Conservation (phyloP, 2,797 vertebrate species). For the Hoplostethus mediterraneus region DNA sequence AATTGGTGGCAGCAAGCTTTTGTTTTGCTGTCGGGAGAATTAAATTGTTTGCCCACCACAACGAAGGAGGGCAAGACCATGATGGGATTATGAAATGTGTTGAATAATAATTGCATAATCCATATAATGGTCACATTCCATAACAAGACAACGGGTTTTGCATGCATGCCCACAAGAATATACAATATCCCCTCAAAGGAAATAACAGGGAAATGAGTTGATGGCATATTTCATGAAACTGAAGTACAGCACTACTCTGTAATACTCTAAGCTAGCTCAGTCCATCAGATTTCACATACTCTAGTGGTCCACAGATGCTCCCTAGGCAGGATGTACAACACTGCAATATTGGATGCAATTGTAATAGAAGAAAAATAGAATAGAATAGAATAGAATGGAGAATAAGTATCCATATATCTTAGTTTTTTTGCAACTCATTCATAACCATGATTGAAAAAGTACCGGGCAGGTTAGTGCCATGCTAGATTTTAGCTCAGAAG, state of each 20-base stretch:
- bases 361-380: conserved; percentile 20
- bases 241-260: conserved; percentile 32
- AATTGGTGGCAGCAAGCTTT: conserved; percentile 67
- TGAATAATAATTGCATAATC: conserved; percentile 71
- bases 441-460: conserved; percentile 31
- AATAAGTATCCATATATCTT: no score
- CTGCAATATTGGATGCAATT: conserved; percentile 10
- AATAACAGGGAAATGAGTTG: conserved; percentile 47
- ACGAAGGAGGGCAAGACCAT: conserved; percentile 49
- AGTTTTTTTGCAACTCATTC: conserved; percentile 40
- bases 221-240: conserved; percentile 43
- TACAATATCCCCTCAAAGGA: conserved; percentile 24
- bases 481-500: conserved; percentile 35
- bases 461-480: conserved; percentile 33
- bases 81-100: conserved; percentile 71
- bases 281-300: conserved; percentile 36
- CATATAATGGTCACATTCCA: conserved; percentile 44
- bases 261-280: conserved; percentile 13
- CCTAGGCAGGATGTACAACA: not conserved
- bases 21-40: conserved; percentile 54
- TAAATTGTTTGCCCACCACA: conserved; percentile 48
- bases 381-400: conserved; percentile 9
- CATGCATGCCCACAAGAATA: conserved; percentile 7
- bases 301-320: conserved; percentile 20
- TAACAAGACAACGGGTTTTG: conserved; percentile 44